Base-by-base conservation (phyloP, 1,140 invertebrate genomes). In the Atta texana region DNA sequence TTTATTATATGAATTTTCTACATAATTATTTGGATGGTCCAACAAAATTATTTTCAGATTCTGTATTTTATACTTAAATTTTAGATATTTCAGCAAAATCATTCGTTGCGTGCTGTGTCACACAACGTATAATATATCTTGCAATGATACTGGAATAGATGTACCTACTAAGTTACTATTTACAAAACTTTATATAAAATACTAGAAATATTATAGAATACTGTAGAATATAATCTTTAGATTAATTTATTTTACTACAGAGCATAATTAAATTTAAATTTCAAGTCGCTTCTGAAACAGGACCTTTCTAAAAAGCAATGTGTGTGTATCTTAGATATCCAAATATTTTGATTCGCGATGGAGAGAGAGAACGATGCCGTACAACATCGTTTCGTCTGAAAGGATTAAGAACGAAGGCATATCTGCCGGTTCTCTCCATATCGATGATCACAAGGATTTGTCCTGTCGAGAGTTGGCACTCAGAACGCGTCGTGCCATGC, bases 401-500 rank as follows among this genome's bases (percentile, higher is more conserved):
- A 21, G 31, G 63, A 24, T 81, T 69, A 69, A 81, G 64, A 51
- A 21, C 31, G n/a, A 68, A 68, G 64, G n/a, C 6, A 21, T 44
- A 44, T 68, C 12, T 31, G 34, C 34, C 34, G 64, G 44, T n/a
- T 53, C 77, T 69, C 31, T 34, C 51, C 24, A n/a, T 72, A 39
- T 81, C 49, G 55, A 75, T 8, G 34, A 34, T 49, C 39, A 53
- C 28, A 39, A 61, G 34, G 34, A 14, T 55, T 39, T 69, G 72
- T 76, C 53, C 39, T 57, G 53, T n/a, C 85, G 63, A 63, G 61
- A 71, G 77, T 81, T 61, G 63, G 78, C 39, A 51, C 69, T 82
- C 53, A 68, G 85, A 87, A 84, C 80, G 87, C 87, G 55, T 85
- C 63, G 85, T 44, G 61, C 24, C 31, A 34, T 64, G 64, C 74